A percentile compares a stretch with the other conserved stretches of the same genome.
These are phyloP conservation scores for Champsocephalus esox DNA, from an alignment of 2,797 vertebrate genomes.

Conservation along the genomic window DNA sequence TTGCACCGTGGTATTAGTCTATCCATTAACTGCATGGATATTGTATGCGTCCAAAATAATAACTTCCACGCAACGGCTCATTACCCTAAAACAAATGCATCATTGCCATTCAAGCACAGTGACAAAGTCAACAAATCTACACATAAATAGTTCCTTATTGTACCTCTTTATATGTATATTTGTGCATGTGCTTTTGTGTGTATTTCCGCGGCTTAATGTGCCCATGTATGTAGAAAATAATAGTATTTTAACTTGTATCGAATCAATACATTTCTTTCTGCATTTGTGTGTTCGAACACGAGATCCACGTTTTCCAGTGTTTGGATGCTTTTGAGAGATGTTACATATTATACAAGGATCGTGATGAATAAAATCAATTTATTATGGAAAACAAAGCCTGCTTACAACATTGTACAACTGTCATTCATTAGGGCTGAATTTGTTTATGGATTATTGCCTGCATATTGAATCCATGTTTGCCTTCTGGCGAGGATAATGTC, in stretches of 20 bases:
- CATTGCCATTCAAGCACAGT: conserved; percentile 11
- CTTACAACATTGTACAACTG: conserved; percentile 23
- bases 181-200: not conserved
- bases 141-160: not conserved
- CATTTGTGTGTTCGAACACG: conserved; percentile 8
- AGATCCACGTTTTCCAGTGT: conserved; percentile 18
- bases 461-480: not conserved
- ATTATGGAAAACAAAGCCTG: conserved; percentile 10
- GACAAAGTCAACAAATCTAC: conserved; percentile 3
- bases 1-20: conserved; percentile 21
- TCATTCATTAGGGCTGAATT: conserved; percentile 17
- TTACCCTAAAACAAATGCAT: conserved; percentile 55
- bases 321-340: conserved; percentile 8
- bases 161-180: not conserved
- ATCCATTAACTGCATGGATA: conserved; percentile 29
- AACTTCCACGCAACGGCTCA: conserved; percentile 38
- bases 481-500: too few relatives aligned
- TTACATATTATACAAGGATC: not conserved
- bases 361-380: conserved; percentile 5
- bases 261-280: not conserved
- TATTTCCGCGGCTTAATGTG: conserved; percentile 6
- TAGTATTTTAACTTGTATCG: not conserved
- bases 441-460: conserved; percentile 28
- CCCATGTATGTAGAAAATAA: not conserved
- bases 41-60: conserved; percentile 57